Evolutionary conservation across 2,113 vertebrate genomes (phyloP).

Genomic region (Antigone vipio): DNA sequence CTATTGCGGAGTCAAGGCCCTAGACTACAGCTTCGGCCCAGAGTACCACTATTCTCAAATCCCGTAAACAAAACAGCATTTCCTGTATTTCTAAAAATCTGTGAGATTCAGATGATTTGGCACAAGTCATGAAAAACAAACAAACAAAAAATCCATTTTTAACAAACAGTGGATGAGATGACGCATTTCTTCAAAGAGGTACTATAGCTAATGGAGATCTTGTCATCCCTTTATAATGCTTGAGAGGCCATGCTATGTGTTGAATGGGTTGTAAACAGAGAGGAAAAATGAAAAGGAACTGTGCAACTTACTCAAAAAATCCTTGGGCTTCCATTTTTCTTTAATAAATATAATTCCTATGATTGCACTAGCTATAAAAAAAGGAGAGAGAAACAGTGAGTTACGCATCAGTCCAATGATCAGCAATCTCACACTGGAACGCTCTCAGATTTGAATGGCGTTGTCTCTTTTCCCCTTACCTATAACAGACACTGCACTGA

Average conservation of each 20-base stretch:
- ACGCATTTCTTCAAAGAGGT: background rate
- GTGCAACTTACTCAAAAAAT: constrained; percentile 89
- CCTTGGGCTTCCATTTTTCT: constrained; percentile 90
- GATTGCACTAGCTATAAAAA: constrained; percentile 87
- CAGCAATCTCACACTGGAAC: background rate
- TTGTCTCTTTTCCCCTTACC: constrained; percentile 68
- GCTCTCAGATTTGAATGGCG: rapidly evolving
- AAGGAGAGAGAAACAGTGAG: background rate
- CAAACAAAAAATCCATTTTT: background rate
- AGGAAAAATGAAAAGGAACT: background rate
- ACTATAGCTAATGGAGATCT: background rate
- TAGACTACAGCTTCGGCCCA: background rate
- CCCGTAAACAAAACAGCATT: background rate
- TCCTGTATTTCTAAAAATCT: background rate
- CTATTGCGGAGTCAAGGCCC: background rate
- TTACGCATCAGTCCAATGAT: background rate
- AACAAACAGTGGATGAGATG: background rate
- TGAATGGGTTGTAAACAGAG: background rate
- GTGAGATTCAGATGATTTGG: background rate
- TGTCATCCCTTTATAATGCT: background rate
- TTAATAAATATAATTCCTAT: constrained; percentile 93
- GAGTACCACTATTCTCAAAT: background rate
- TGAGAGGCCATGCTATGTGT: background rate
- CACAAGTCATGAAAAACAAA: background rate
- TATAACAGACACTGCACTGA: constrained; percentile 88